A percentile compares a stretch with the other conserved stretches of the same genome.
phyloP scores from a whole-genome alignment of 2,888 invertebrate species.

The Euphydryas editha region DNA sequence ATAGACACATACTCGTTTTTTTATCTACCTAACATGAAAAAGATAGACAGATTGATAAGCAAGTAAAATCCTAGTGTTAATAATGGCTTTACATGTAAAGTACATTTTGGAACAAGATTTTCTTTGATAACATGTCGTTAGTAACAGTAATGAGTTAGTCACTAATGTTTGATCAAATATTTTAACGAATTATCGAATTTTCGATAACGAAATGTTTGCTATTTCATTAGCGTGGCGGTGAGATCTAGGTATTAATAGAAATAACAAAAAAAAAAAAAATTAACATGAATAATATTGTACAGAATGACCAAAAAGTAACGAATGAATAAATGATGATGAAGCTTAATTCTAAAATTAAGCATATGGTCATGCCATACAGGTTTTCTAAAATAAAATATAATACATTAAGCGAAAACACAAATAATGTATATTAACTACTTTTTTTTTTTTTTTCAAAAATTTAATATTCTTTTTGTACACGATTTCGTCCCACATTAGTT shows the following conservation, averaged over 20 bases:
- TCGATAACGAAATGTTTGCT: constrained; percentile 8
- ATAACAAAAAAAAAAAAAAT: background rate
- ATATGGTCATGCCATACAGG: too few relatives aligned
- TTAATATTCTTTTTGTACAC: too few relatives aligned
- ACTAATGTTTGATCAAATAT: constrained; percentile 1
- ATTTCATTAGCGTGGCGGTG: background rate
- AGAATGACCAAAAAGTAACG: too few relatives aligned
- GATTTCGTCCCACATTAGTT: too few relatives aligned
- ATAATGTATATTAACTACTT: too few relatives aligned
- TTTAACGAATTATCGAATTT: constrained; percentile 8
- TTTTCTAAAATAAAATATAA: too few relatives aligned
- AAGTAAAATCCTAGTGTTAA: background rate
- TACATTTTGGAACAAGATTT: background rate
- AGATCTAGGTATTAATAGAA: background rate
- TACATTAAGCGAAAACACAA: too few relatives aligned
- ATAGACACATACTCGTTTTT: too few relatives aligned
- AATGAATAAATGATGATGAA: too few relatives aligned
- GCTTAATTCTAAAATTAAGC: too few relatives aligned
- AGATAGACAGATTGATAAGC: background rate
- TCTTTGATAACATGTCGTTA: background rate
- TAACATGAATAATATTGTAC: background rate
- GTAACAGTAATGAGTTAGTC: constrained; percentile 9
- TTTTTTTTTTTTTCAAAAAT: too few relatives aligned
- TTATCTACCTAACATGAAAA: too few relatives aligned
- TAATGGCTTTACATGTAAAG: background rate